Evolutionary conservation across 2,888 invertebrate species (phyloP).

Genomic region (Acrobasis consociella): DNA sequence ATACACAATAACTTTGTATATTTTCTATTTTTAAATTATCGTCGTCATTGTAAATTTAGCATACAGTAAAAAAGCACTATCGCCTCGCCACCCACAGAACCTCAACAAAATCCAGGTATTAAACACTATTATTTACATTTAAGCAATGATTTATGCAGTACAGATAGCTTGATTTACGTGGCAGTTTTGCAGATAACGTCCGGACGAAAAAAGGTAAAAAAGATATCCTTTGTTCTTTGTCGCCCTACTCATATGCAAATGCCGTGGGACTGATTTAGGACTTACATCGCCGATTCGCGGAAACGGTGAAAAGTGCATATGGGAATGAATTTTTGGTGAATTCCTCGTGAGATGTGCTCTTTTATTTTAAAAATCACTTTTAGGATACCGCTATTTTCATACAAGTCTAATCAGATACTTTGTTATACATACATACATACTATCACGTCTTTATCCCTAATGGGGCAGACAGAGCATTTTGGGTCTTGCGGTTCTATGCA

Average conservation of each 20-base stretch:
- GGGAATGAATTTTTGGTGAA: conserved; percentile 24
- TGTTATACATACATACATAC: no score
- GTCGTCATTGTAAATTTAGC: no score
- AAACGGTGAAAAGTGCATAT: conserved; percentile 61
- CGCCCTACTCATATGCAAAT: conserved; percentile 79
- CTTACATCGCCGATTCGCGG: conserved; percentile 63
- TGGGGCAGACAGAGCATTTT: no score
- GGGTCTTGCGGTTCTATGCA: no score
- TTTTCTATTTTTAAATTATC: no score
- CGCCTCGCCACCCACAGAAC: conserved; percentile 9
- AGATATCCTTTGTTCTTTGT: conserved; percentile 74
- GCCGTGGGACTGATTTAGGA: conserved; percentile 68
- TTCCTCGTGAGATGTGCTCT: conserved; percentile 4
- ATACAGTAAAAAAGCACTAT: background rate
- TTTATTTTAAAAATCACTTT: no score
- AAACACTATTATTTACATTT: conserved; percentile 27
- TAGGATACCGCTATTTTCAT: no score
- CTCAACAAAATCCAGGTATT: conserved; percentile 7
- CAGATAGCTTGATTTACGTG: conserved; percentile 62
- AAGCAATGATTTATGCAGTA: conserved; percentile 60
- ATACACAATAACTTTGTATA: no score
- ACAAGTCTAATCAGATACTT: no score
- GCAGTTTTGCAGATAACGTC: conserved; percentile 65
- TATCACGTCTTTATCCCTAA: no score
- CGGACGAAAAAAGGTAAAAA: conserved; percentile 53